Base-by-base conservation (phyloP, 1,140 invertebrate species). In the Drosophila sulfurigaster region DNA sequence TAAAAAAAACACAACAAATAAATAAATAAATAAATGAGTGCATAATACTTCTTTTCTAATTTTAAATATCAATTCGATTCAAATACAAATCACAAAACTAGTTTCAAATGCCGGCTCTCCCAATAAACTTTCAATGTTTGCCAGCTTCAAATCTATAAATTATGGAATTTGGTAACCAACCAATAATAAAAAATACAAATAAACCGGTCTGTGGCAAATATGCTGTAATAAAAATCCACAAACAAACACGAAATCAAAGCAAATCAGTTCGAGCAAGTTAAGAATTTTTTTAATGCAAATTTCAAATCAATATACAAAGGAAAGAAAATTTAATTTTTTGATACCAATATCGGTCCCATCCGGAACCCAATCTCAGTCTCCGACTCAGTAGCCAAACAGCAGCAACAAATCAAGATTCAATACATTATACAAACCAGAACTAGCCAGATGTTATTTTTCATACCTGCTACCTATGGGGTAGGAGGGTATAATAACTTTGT, bases 171-270 rank as follows among this genome's bases (percentile, higher is more conserved):
- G 32, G 52, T 76, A 67, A 46, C 45, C 45, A 57, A 60, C 63
- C 38, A 45, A 62, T 62, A 57, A 56, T 15, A 16, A 28, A 64
- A 60, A 43, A 58, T 59, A 48, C 35, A 15, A 16, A 20, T 45
- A 30, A 79, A 86, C 82, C 73, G 58, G 83, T 88, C 65, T 11
- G 5, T 52, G 20, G 49, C 64, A 62, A 85, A 79, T 68, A 83
- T 83, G 77, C 81, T 83, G 81, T 85, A 83, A 83, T 78, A 80
- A 73, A 52, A 73, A 67, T 30, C 49, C 64, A 79, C 83, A 86
- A 86, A 87, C 83, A 87, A 79, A 82, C 82, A 81, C 72, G 82
- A 87, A 87, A 87, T 43, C 41, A 43, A 38, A 38, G 43, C 25
- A 16, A 38, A 54, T 46, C 16, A 25, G 30, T 35, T 57, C 0